These are phyloP conservation scores for Limnephilus marmoratus DNA, from an alignment of 2,888 invertebrate species.

Conservation along the genomic window DNA sequence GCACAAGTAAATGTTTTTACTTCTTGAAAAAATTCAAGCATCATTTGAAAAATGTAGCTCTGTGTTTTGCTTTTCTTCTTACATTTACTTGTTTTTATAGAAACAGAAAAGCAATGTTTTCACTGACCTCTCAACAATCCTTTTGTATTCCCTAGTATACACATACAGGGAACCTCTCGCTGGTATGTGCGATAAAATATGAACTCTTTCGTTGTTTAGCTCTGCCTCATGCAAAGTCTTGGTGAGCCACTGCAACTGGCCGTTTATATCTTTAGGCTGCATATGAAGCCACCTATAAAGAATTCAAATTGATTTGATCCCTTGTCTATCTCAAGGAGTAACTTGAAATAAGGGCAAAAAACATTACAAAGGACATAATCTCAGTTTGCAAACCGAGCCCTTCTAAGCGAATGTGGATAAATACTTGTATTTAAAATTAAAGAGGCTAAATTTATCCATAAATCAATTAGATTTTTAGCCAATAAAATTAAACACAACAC, in stretches of 20 bases:
- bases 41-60: neutral
- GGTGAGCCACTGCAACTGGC: constrained; percentile 91
- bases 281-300: constrained; percentile 82
- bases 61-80: neutral
- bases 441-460: too few relatives aligned
- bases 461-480: too few relatives aligned
- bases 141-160: constrained; percentile 85
- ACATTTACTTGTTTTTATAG: neutral
- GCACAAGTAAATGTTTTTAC: neutral
- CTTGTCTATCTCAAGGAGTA: neutral
- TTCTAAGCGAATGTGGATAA: too few relatives aligned
- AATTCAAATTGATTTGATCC: neutral
- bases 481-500: too few relatives aligned
- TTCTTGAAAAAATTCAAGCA: neutral
- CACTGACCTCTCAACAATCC: constrained; percentile 80
- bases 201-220: constrained; percentile 84
- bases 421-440: too few relatives aligned
- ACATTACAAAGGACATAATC: too few relatives aligned
- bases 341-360: neutral
- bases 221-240: constrained; percentile 86
- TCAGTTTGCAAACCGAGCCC: too few relatives aligned
- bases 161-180: constrained; percentile 81
- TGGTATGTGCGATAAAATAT: constrained; percentile 90
- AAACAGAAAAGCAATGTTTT: neutral
- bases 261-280: constrained; percentile 83